Percentiles rank a stretch among this genome's conserved stretches.
Evolutionary conservation across 2,888 invertebrate species (phyloP).

Genomic region (Malachius bipustulatus): DNA sequence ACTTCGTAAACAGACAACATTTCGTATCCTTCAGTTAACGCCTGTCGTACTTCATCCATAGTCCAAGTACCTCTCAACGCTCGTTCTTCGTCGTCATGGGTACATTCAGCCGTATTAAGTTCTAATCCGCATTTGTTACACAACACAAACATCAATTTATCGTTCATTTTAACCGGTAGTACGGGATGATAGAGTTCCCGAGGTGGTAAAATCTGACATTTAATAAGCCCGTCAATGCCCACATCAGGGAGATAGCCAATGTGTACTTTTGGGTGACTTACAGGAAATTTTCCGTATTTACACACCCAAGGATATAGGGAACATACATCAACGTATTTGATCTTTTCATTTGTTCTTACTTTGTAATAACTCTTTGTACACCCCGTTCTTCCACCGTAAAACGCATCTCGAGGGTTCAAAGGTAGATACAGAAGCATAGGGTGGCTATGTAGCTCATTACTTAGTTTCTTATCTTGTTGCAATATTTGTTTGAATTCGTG

Average conservation of each 20-base stretch:
- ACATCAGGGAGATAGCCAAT: constrained; percentile 16
- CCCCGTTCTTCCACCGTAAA: constrained; percentile 16
- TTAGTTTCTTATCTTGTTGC: constrained; percentile 8
- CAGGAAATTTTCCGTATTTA: constrained; percentile 22
- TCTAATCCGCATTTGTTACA: neutral
- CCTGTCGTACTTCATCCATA: neutral
- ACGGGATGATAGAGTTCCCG: constrained; percentile 21
- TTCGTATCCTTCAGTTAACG: neutral
- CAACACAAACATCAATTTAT: constrained; percentile 1
- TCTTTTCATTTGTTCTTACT: constrained; percentile 16
- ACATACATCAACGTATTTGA: constrained; percentile 23
- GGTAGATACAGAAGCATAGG: constrained; percentile 11
- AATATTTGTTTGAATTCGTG: constrained; percentile 14
- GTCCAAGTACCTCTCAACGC: neutral
- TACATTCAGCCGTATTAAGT: constrained; percentile 17
- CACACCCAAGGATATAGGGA: constrained; percentile 24
- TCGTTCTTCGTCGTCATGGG: constrained; percentile 1
- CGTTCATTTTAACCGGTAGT: constrained; percentile 20
- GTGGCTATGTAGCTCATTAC: constrained; percentile 10
- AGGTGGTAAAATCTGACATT: constrained; percentile 17
- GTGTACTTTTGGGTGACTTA: constrained; percentile 22
- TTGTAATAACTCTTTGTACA: neutral
- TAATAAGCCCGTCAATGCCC: constrained; percentile 12
- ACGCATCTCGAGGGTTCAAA: constrained; percentile 16
- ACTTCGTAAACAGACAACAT: constrained; percentile 19